phyloP scores from a whole-genome alignment of 1,140 invertebrate species.

The Nephila pilipes region DNA sequence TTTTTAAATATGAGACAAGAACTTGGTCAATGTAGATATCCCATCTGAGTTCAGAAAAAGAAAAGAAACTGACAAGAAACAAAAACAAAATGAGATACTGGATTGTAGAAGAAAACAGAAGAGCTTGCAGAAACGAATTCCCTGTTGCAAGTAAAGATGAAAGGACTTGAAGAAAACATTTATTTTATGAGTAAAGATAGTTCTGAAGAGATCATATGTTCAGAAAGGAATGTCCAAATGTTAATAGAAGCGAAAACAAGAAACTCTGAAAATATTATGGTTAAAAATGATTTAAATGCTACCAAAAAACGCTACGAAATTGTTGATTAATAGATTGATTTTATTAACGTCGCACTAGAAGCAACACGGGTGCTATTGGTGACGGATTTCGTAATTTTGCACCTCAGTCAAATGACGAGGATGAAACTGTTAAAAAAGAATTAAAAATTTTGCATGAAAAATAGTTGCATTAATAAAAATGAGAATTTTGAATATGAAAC shows the following conservation, averaged over 20 bases:
- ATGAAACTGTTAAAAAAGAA: too few species aligned
- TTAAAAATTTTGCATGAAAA: too few species aligned
- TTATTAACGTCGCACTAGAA: too few species aligned
- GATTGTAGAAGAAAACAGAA: background rate
- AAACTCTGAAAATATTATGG: background rate
- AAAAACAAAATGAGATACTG: constrained; percentile 22
- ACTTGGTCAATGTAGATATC: too few species aligned
- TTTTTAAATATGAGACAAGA: too few species aligned
- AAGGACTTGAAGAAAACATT: background rate
- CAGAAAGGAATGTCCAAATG: background rate
- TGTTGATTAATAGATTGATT: constrained; percentile 7
- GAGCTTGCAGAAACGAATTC: background rate
- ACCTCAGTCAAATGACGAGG: too few species aligned
- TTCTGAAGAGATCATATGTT: constrained; percentile 29
- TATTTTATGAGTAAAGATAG: background rate
- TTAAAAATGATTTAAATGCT: background rate
- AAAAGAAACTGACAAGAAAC: background rate
- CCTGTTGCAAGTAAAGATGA: background rate
- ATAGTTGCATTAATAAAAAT: too few species aligned
- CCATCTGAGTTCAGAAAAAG: too few species aligned
- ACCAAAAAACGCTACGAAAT: background rate
- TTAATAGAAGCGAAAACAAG: constrained; percentile 12
- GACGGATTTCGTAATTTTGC: too few species aligned
- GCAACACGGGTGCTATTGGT: too few species aligned
- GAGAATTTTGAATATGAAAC: too few species aligned